Evolutionary conservation across 2,888 invertebrate genomes (phyloP).

Genomic region (Chouioia cunea): DNA sequence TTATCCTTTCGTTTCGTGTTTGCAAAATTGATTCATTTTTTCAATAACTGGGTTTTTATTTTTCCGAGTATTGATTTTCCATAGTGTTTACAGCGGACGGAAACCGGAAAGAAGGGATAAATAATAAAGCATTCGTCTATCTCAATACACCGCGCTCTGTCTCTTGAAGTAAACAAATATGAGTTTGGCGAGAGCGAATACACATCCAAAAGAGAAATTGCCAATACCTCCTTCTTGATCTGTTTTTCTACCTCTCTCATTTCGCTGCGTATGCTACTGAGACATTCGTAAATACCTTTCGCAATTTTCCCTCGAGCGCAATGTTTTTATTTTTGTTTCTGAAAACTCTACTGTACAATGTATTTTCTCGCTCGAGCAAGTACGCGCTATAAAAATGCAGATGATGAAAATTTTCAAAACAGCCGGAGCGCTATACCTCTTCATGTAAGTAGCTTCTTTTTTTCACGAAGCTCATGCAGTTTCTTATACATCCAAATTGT

Average conservation of each 20-base stretch:
- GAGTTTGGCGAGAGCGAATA: constrained; percentile 21
- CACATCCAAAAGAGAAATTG: constrained; percentile 26
- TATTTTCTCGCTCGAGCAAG: neutral
- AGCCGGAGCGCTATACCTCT: too few relatives aligned
- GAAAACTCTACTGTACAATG: neutral
- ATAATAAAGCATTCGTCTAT: constrained; percentile 3
- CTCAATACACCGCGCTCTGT: constrained; percentile 5
- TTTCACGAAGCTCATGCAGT: too few relatives aligned
- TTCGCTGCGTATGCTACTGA: constrained; percentile 13
- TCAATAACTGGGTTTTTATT: too few relatives aligned
- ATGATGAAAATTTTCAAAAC: neutral
- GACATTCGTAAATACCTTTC: constrained; percentile 38
- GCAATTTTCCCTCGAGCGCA: constrained; percentile 19
- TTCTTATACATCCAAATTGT: too few relatives aligned
- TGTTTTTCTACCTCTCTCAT: constrained; percentile 42
- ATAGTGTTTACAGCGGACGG: too few relatives aligned
- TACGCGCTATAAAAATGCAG: constrained; percentile 15
- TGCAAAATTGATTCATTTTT: too few relatives aligned
- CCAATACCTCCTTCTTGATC: constrained; percentile 33
- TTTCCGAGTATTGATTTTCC: too few relatives aligned
- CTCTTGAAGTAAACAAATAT: constrained; percentile 33
- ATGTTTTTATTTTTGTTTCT: constrained; percentile 27
- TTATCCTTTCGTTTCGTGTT: too few relatives aligned
- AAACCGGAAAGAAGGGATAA: constrained; percentile 1
- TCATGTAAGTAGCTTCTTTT: too few relatives aligned